Evolutionary conservation across 2,797 vertebrate species (phyloP).

Genomic region (Alcedo atthis): DNA sequence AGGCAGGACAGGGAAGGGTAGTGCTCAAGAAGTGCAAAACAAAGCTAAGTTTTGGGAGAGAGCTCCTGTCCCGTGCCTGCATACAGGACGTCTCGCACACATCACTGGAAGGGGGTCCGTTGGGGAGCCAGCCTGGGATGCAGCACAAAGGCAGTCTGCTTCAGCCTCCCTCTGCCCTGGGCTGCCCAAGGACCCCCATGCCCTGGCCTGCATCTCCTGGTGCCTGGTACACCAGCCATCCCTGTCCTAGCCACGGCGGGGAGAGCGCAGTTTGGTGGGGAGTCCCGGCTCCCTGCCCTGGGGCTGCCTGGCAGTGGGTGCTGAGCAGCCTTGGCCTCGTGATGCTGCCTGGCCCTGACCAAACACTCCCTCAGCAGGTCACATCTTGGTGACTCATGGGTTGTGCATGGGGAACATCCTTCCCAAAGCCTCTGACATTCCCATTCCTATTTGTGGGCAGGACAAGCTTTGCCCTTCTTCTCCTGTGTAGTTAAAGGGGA

Average conservation of each 20-base stretch:
- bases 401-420: not conserved
- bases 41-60: not conserved
- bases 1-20: not conserved
- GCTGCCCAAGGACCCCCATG: not conserved
- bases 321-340: not conserved
- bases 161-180: not conserved
- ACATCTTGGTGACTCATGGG: not conserved
- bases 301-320: not conserved
- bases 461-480: not conserved
- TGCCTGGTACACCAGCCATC: not conserved
- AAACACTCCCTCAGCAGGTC: accelerated
- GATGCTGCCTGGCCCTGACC: not conserved
- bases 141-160: not conserved
- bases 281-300: not conserved
- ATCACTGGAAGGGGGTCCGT: accelerated
- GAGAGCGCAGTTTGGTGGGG: not conserved
- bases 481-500: not conserved
- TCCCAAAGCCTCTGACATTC: not conserved
- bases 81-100: not conserved
- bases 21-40: not conserved
- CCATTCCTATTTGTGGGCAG: not conserved
- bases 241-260: not conserved
- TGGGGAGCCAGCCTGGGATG: not conserved
- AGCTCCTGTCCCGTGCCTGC: not conserved
- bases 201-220: not conserved